Evolutionary conservation across 1,140 invertebrate genomes (phyloP).

Genomic region (Belonocnema kinseyi): DNA sequence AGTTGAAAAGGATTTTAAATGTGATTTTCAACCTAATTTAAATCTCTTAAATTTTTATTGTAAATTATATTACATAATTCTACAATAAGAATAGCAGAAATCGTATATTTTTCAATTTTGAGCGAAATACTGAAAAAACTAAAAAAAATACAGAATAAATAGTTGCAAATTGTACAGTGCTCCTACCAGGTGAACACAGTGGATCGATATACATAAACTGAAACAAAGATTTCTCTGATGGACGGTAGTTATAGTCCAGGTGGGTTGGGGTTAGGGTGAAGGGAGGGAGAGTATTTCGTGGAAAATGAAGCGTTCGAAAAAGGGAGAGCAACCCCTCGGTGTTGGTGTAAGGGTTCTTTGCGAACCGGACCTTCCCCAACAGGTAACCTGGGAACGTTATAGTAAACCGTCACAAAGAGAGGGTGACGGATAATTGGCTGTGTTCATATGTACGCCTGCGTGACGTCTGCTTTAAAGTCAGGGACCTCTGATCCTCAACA

Average conservation of each 20-base stretch:
- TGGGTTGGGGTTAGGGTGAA: not conserved
- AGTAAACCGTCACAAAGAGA: conserved; percentile 39
- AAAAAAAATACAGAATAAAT: too few relatives aligned
- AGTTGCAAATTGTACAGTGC: too few relatives aligned
- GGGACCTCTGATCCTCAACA: conserved; percentile 26
- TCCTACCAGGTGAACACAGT: too few relatives aligned
- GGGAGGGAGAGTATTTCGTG: not conserved
- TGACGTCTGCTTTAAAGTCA: conserved; percentile 31
- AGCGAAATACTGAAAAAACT: too few relatives aligned
- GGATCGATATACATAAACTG: not conserved
- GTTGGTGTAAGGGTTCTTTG: conserved; percentile 35
- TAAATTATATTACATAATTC: too few relatives aligned
- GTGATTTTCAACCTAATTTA: too few relatives aligned
- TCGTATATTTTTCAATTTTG: too few relatives aligned
- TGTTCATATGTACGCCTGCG: conserved; percentile 34
- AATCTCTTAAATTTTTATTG: too few relatives aligned
- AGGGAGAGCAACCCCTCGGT: conserved; percentile 45
- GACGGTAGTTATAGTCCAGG: conserved; percentile 5
- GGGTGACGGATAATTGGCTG: conserved; percentile 42
- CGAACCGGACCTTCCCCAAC: conserved; percentile 50
- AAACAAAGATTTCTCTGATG: conserved; percentile 1
- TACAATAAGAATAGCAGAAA: too few relatives aligned
- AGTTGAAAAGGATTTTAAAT: too few relatives aligned
- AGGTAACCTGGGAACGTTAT: not conserved
- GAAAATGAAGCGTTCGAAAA: conserved; percentile 11